Conservation (phyloP, 1,140 invertebrate genomes). For the Zeugodacus cucurbitae region DNA sequence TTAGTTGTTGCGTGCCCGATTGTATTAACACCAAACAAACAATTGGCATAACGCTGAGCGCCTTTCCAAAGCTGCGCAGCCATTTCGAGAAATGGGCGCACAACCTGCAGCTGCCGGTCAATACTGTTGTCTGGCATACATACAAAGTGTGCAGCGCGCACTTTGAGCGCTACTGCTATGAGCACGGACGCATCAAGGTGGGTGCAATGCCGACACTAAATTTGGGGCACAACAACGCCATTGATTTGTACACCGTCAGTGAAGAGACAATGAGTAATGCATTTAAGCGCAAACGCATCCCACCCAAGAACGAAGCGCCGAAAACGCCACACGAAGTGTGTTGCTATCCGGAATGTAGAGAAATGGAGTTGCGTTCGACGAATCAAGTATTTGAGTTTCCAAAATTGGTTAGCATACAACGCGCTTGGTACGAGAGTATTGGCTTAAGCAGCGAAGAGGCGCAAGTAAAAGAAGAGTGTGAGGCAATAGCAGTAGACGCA, state of each 20-base stretch:
- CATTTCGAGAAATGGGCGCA: slow-evolving; percentile 53
- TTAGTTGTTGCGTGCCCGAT: slow-evolving; percentile 51
- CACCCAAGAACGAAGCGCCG: background rate
- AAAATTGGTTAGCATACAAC: background rate
- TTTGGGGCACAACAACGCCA: slow-evolving; percentile 49
- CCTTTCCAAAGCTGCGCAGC: slow-evolving; percentile 47
- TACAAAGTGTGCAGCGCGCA: slow-evolving; percentile 50
- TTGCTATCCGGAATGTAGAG: slow-evolving; percentile 20
- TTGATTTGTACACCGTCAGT: slow-evolving; percentile 43
- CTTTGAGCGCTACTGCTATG: slow-evolving; percentile 48
- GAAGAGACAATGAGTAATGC: background rate
- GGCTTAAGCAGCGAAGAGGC: background rate
- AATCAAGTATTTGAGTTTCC: background rate
- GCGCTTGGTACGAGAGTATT: background rate
- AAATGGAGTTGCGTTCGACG: background rate
- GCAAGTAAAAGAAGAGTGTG: background rate
- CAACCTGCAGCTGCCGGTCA: slow-evolving; percentile 45
- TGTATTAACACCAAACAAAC: slow-evolving; percentile 47
- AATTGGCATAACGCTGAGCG: slow-evolving; percentile 39
- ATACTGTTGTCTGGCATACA: background rate
- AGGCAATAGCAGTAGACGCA: background rate
- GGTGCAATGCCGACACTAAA: slow-evolving; percentile 54
- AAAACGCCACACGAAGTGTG: background rate
- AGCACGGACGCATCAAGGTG: slow-evolving; percentile 39
- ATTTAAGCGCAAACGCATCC: background rate